Evolutionary conservation across 1,140 invertebrate species (phyloP).

Genomic region (Zaprionus kolodkinae): DNA sequence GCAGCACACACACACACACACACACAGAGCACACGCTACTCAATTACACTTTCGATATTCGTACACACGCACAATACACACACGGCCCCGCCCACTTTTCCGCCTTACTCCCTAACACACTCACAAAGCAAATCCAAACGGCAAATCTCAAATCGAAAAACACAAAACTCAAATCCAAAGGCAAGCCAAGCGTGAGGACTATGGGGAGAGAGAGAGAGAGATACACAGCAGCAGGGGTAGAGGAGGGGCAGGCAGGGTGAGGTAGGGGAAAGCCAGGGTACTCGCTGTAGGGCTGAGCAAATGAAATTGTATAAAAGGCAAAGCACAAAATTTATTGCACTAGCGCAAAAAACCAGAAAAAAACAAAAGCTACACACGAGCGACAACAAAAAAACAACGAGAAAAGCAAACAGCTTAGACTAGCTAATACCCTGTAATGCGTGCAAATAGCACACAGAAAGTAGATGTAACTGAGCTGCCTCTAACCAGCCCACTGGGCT

Average conservation of each 20-base stretch:
- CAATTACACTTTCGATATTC: conserved; percentile 82
- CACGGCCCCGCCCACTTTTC: conserved; percentile 29
- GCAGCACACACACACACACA: conserved; percentile 40
- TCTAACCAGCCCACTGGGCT: not conserved
- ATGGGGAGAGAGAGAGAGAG: conserved; percentile 31
- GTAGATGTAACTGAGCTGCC: no score
- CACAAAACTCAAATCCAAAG: conserved; percentile 78
- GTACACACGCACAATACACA: conserved; percentile 55
- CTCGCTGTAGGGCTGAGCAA: conserved; percentile 46
- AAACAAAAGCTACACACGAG: conserved; percentile 13
- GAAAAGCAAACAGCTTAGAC: not conserved
- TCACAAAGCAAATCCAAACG: conserved; percentile 59
- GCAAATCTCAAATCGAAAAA: conserved; percentile 78
- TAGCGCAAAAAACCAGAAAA: conserved; percentile 66
- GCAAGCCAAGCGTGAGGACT: conserved; percentile 73
- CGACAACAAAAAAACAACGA: conserved; percentile 57
- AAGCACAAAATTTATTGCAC: conserved; percentile 80
- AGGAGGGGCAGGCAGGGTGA: not conserved
- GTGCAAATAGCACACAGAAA: not conserved
- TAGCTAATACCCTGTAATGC: conserved; percentile 16
- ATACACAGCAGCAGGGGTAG: conserved; percentile 6
- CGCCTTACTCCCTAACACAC: not conserved
- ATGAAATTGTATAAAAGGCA: conserved; percentile 83
- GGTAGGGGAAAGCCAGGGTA: not conserved
- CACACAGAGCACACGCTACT: conserved; percentile 70